Conservation (phyloP, 2,888 invertebrate genomes). For the Dolichopus griseipennis region DNA sequence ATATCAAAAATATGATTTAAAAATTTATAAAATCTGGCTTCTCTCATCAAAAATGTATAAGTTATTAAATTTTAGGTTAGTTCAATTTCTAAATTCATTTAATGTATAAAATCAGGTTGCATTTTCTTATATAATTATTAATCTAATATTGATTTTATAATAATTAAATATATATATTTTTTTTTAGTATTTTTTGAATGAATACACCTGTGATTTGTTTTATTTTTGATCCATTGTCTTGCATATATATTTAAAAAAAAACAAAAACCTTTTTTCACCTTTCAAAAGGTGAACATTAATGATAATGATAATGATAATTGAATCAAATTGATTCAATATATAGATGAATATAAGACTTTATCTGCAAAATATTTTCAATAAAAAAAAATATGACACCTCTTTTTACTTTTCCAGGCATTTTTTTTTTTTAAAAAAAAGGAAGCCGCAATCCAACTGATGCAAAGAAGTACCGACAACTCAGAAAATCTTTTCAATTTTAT, state of each 20-base stretch:
- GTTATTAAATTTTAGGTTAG: no score
- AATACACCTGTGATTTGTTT: neutral
- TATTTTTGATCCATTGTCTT: neutral
- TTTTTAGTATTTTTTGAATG: neutral
- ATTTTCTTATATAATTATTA: no score
- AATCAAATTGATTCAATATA: neutral
- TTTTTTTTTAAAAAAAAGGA: neutral
- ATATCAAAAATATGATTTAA: no score
- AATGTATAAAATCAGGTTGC: no score
- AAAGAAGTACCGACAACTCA: neutral
- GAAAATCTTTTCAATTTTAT: neutral
- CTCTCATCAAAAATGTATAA: no score
- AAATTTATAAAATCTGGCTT: no score
- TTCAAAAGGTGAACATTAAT: neutral
- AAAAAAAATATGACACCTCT: neutral
- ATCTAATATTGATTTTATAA: no score
- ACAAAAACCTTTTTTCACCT: neutral
- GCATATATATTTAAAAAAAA: neutral
- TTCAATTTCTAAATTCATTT: no score
- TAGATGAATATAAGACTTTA: neutral
- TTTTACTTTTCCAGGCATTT: neutral
- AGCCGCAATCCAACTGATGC: no score
- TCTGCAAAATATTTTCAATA: neutral
- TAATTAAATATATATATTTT: no score
- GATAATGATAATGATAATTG: constrained; percentile 1